Percentiles rank a stretch among this genome's conserved stretches.
These are phyloP conservation scores for Saccostrea glomerata DNA, from an alignment of 1,140 invertebrate species.

Conservation along the genomic window DNA sequence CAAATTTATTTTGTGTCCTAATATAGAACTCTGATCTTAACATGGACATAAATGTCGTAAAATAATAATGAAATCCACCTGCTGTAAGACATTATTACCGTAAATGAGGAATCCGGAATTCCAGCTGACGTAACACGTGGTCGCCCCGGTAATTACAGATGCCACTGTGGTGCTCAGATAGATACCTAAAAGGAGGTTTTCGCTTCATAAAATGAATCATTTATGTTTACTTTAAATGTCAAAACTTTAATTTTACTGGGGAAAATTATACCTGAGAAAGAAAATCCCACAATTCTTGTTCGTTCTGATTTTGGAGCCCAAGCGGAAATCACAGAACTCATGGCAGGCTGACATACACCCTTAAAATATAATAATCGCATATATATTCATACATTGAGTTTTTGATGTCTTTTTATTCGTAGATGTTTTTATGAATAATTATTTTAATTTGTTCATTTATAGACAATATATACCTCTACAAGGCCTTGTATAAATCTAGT, in stretches of 20 bases:
- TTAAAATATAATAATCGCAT: constrained; percentile 71
- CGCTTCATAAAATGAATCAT: not conserved
- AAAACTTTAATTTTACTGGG: not conserved
- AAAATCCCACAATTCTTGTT: constrained; percentile 71
- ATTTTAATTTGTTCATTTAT: not conserved
- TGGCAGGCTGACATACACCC: constrained; percentile 78
- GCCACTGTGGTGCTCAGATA: constrained; percentile 61
- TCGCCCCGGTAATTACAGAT: constrained; percentile 48
- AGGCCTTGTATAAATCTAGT: constrained; percentile 57
- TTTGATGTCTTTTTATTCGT: too few species aligned
- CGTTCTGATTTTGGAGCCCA: constrained; percentile 77
- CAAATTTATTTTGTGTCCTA: too few species aligned
- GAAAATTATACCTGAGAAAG: constrained; percentile 70
- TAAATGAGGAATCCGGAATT: constrained; percentile 57
- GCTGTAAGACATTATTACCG: constrained; percentile 49
- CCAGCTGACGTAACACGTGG: constrained; percentile 57
- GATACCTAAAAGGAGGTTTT: constrained; percentile 46
- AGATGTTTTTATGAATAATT: not conserved
- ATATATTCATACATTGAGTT: too few species aligned
- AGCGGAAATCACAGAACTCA: constrained; percentile 70
- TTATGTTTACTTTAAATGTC: not conserved
- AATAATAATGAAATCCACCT: too few species aligned
- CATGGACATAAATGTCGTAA: too few species aligned
- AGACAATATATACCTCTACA: constrained; percentile 48
- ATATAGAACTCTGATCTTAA: too few species aligned